These are phyloP conservation scores for Felis catus DNA, from an alignment of 2,113 vertebrate species.

Conservation along the genomic window DNA sequence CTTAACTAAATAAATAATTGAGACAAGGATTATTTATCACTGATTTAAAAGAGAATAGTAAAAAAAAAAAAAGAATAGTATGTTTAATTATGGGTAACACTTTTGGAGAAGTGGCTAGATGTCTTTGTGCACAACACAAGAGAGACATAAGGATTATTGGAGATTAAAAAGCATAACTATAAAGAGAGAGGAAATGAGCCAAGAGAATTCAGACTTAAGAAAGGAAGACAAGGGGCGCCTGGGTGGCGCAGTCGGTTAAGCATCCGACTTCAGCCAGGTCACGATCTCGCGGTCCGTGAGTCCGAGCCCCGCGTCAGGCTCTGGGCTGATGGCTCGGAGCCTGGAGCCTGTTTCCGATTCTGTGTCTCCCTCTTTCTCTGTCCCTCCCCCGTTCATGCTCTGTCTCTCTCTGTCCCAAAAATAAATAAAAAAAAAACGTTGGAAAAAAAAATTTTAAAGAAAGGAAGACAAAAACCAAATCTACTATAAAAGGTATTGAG, in stretches of 20 bases:
- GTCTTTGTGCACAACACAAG: slow-evolving; percentile 5
- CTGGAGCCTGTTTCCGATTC: no score
- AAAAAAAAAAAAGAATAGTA: neutral
- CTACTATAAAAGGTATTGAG: neutral
- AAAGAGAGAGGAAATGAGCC: neutral
- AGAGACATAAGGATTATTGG: neutral
- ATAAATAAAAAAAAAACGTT: no score
- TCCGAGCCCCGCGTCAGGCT: no score
- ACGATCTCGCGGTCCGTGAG: no score
- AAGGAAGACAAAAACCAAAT: neutral
- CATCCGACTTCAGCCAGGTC: no score
- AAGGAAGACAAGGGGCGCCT: neutral
- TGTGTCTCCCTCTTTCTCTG: no score
- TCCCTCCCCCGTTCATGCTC: no score
- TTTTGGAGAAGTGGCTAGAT: neutral
- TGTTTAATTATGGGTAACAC: neutral
- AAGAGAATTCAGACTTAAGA: neutral
- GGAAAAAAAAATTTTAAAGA: neutral
- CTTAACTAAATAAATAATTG: neutral
- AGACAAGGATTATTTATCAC: neutral
- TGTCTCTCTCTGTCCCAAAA: no score
- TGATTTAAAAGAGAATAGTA: neutral
- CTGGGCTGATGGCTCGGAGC: no score
- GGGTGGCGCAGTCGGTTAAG: no score
- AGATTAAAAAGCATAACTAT: neutral